These are phyloP conservation scores for Carabus problematicus DNA, from an alignment of 2,888 invertebrate species.

Conservation along the genomic window DNA sequence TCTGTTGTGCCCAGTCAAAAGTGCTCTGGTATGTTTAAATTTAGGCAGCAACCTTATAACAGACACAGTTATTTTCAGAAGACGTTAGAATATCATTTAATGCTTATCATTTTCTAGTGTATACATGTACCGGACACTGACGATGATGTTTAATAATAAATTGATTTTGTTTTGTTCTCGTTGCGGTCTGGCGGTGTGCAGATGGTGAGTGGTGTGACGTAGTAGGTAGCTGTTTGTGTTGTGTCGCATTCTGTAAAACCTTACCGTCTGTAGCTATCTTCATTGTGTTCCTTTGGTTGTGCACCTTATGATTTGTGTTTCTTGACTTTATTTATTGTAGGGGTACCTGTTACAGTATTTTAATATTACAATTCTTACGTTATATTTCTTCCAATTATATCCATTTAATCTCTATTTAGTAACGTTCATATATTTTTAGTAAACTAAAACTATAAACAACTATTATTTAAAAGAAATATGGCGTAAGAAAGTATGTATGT, in stretches of 20 bases:
- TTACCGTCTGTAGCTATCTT: neutral
- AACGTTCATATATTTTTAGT: neutral
- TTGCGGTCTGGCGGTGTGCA: constrained; percentile 47
- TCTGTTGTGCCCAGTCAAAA: too few relatives aligned
- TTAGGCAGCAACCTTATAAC: neutral
- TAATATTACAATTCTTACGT: constrained; percentile 1
- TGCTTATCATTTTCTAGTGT: neutral
- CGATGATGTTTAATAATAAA: constrained; percentile 21
- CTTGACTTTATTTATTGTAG: neutral
- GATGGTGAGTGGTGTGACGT: constrained; percentile 56
- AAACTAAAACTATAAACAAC: neutral
- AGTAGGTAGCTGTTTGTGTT: constrained; percentile 23
- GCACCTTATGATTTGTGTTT: constrained; percentile 9
- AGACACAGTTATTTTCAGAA: constrained; percentile 9
- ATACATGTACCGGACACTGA: neutral
- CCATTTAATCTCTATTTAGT: neutral
- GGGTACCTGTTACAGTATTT: neutral
- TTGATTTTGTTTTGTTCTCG: constrained; percentile 39
- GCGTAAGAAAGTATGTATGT: neutral
- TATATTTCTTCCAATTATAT: neutral
- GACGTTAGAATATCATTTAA: constrained; percentile 6
- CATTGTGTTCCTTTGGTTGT: neutral
- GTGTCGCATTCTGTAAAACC: too few relatives aligned
- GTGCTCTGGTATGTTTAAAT: too few relatives aligned
- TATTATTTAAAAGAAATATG: neutral